Base-by-base conservation (phyloP, 2,797 vertebrate genomes). In the Bradypus variegatus region DNA sequence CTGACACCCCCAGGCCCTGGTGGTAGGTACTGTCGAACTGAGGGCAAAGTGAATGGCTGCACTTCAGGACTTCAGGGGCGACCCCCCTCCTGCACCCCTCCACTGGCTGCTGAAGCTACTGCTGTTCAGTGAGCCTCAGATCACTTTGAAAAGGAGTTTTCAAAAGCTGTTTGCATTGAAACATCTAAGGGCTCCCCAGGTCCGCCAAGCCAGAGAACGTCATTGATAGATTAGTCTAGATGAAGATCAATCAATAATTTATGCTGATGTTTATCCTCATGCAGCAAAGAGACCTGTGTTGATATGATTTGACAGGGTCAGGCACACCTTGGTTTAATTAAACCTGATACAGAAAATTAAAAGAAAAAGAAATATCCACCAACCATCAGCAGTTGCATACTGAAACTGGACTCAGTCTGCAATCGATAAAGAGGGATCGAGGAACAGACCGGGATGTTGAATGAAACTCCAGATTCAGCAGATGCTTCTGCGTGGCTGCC, bases 291-390 rank as follows among this genome's bases (percentile, higher is more conserved):
- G 95, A 85, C 79, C 93, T 94, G 41, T 95, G 96, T 93, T 94
- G 96, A 97, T 96, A 82, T 64, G 64, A 87, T 95, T 83, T 96
- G 97, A 97, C 96, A 94, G 96, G 97, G 96, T 96, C 75, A 3
- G 95, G 88, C 89, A 92, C 95, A 96, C 97, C 96, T 96, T 23
- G 85, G 91, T 94, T 97, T 97, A 97, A 97, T 97, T 96, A 97
- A 98, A 97, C 84, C 92, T 87, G 94, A 96, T 93, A 91, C 78
- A 83, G 96, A 90, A 97, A 97, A 97, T 97, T 95, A 95, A 95
- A 97, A 95, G 95, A 81, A 83, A 95, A 96, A 94, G 65, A 86
- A 81, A 48, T 25, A 41, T 77, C 69, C 31, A 41, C 73, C 55
- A 5, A 10, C 19, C 87, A 21, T 9, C 0, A 8, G 92, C 65